phyloP scores from a whole-genome alignment of 2,797 vertebrate species.

The Hipposideros larvatus region DNA sequence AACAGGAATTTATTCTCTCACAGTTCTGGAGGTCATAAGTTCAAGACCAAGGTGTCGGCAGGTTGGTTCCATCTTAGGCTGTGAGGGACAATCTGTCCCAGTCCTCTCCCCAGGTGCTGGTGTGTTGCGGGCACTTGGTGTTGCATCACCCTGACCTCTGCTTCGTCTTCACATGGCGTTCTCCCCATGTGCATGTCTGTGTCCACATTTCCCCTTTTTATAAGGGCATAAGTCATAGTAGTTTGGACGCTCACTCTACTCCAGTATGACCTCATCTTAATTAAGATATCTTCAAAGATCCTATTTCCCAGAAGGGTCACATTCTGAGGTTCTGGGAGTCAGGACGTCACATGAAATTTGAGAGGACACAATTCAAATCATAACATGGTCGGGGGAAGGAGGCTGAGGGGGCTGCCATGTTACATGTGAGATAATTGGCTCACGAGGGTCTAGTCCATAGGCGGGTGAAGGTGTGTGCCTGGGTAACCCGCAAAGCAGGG shows the following conservation, averaged over 20 bases:
- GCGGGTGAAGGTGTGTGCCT: rapidly evolving
- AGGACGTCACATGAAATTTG: rapidly evolving
- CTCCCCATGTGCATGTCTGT: background rate
- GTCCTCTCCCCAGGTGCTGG: background rate
- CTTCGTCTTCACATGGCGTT: rapidly evolving
- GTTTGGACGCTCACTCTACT: background rate
- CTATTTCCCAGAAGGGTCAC: background rate
- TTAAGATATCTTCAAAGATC: background rate
- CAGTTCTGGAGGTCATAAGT: background rate
- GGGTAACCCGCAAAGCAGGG: rapidly evolving
- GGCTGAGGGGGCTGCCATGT: rapidly evolving
- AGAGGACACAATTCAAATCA: rapidly evolving
- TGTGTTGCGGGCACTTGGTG: background rate
- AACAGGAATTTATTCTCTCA: background rate
- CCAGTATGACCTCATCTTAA: background rate
- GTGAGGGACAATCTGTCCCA: rapidly evolving
- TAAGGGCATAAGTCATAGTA: rapidly evolving
- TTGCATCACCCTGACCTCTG: rapidly evolving
- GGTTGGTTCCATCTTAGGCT: background rate
- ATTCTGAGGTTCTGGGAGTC: background rate
- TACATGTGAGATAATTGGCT: rapidly evolving
- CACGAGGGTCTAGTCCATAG: rapidly evolving
- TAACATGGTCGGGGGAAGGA: background rate
- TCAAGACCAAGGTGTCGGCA: rapidly evolving
- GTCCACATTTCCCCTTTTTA: background rate